Evolutionary conservation across 1,140 invertebrate genomes (phyloP).

Genomic region (Ridgeia piscesae): DNA sequence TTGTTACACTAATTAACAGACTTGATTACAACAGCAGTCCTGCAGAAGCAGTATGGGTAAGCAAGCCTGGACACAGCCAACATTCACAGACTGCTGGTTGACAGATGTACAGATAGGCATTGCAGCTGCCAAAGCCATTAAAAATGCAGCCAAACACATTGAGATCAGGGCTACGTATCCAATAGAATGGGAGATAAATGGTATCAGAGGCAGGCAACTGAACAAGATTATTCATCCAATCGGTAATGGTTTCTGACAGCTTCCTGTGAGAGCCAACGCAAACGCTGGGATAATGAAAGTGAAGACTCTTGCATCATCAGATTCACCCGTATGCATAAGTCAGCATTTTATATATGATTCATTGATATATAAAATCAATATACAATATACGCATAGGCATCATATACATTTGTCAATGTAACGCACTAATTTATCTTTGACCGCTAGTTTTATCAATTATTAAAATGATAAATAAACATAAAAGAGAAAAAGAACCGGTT

Average conservation of each 20-base stretch:
- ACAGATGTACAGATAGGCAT: not conserved
- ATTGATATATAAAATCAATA: no score
- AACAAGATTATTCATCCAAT: not conserved
- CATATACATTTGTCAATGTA: not conserved
- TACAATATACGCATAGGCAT: not conserved
- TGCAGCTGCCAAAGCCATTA: not conserved
- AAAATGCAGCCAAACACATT: not conserved
- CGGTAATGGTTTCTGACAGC: not conserved
- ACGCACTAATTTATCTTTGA: not conserved
- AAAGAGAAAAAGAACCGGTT: not conserved
- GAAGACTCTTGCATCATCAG: not conserved
- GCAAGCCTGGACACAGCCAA: not conserved
- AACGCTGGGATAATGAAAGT: not conserved
- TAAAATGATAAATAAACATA: not conserved
- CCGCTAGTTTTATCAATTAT: not conserved
- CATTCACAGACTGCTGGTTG: not conserved
- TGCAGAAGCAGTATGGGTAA: not conserved
- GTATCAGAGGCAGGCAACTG: not conserved
- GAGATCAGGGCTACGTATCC: not conserved
- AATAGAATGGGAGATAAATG: not conserved
- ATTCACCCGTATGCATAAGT: no score
- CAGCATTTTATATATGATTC: no score
- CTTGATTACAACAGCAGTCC: not conserved
- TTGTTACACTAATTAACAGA: not conserved
- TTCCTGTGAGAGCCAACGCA: not conserved